These are phyloP conservation scores for Saccopteryx leptura DNA, from an alignment of 2,113 vertebrate genomes.

Conservation along the genomic window DNA sequence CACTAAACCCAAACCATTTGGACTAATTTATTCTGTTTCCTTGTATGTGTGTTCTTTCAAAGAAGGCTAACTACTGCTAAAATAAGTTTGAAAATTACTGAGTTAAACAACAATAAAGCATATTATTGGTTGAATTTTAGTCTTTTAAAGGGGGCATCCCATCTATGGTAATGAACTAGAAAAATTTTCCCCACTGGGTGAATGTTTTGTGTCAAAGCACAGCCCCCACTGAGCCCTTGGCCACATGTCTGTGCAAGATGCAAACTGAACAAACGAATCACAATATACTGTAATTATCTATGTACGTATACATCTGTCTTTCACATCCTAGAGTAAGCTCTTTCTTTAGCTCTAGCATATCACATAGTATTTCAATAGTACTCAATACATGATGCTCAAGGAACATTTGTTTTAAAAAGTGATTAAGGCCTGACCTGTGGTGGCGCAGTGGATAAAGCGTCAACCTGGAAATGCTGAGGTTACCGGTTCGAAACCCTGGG, in stretches of 20 bases:
- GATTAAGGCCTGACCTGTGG: neutral
- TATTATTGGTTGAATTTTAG: conserved; percentile 22
- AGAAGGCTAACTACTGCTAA: conserved; percentile 27
- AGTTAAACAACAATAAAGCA: neutral
- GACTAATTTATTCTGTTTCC: conserved; percentile 4
- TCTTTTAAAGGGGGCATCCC: neutral
- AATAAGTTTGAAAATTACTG: conserved; percentile 44
- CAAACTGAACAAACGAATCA: neutral
- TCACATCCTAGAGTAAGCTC: neutral
- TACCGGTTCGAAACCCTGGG: too few species aligned
- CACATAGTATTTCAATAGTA: conserved; percentile 5
- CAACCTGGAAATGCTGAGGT: too few species aligned
- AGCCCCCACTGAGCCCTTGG: neutral
- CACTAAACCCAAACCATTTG: conserved; percentile 30
- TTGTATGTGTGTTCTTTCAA: conserved; percentile 53
- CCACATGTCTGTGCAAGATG: conserved; percentile 1
- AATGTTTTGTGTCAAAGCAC: neutral
- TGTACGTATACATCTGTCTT: neutral
- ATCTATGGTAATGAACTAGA: conserved; percentile 47
- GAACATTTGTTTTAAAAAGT: conserved; percentile 52
- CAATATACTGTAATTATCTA: neutral
- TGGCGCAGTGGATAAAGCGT: too few species aligned
- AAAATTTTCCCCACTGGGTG: neutral
- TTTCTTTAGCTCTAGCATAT: conserved; percentile 14
- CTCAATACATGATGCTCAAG: conserved; percentile 44